Evolutionary conservation across 2,113 vertebrate genomes (phyloP), one percentile per base, ranked within the genome.

Genomic region (Smithornis capensis): DNA sequence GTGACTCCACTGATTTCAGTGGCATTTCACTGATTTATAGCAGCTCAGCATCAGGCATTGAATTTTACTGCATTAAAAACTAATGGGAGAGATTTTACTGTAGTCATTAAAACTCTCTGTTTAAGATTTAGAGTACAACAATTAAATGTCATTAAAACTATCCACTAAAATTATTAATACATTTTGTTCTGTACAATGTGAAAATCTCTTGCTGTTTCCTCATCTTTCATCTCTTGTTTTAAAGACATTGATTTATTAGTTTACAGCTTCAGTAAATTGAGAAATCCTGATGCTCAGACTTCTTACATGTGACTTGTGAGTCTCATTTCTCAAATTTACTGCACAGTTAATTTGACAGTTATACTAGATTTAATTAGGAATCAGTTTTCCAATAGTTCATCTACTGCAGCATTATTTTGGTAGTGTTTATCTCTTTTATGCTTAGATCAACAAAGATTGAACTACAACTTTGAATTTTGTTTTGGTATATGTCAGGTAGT

Each of bases 221-320:
- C 74, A 90, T 93, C 68, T 67, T 96, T 96, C 85, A 88, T 77
- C 71, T 77, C 67, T 85, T 93, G 49, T 83, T 94, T 91, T 80
- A 83, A 92, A 93, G 82, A 94, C 76, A 71, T 23, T 86, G 87
- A 95, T 92, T 76, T 91, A 91, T 96, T 87, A 74, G 84, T 77
- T 87, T 87, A 82, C 23, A 87, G 53, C 45, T 76, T 49, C 57
- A 38, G 33, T 64, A 94, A 87, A 92, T 9, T 83, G 70, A 89
- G 82, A 82, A 96, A 60, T 29, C 57, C 65, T 89, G 35, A 77
- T 89, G 56, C 57, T 94, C 52, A 71, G 60, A 55, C 59, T 87
- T 94, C 94, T 96, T 68, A 77, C 65, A 70, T 37, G 53, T 89
- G 74, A 80, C n/a, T 92, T 95, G 60, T 91, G 78, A 89, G 69